Evolutionary conservation across 2,888 invertebrate genomes (phyloP).

Genomic region (Anaspis maculata): DNA sequence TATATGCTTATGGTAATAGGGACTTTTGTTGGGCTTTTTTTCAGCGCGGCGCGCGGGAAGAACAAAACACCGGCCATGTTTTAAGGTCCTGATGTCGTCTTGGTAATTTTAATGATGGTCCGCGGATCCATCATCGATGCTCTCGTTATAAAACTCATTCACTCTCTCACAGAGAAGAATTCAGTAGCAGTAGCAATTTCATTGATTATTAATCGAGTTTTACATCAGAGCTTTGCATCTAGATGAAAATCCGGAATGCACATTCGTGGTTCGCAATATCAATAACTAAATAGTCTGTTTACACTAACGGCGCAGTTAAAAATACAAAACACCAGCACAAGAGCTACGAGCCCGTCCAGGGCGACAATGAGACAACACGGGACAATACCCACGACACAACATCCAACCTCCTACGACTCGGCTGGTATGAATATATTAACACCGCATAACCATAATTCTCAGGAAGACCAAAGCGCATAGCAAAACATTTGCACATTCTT

Average conservation of each 20-base stretch:
- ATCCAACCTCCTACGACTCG: constrained; percentile 27
- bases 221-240: too few species aligned
- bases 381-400: constrained; percentile 28
- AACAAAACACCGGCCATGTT: constrained; percentile 26
- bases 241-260: constrained; percentile 8
- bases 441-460: constrained; percentile 36
- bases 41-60: too few species aligned
- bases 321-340: constrained; percentile 25
- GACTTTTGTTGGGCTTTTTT: constrained; percentile 31
- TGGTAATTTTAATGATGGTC: constrained; percentile 32
- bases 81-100: constrained; percentile 24
- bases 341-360: constrained; percentile 27
- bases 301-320: constrained; percentile 18
- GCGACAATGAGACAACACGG: constrained; percentile 27
- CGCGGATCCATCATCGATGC: too few species aligned
- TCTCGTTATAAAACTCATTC: too few species aligned
- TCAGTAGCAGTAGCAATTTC: too few species aligned
- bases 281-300: constrained; percentile 14
- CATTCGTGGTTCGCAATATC: constrained; percentile 7
- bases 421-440: constrained; percentile 40
- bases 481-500: too few species aligned
- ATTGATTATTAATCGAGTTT: too few species aligned
- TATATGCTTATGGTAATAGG: constrained; percentile 37
- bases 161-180: too few species aligned
- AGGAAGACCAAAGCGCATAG: neutral